These are phyloP conservation scores for Tetranychus truncatus DNA, from an alignment of 2,888 invertebrate genomes.

Conservation along the genomic window DNA sequence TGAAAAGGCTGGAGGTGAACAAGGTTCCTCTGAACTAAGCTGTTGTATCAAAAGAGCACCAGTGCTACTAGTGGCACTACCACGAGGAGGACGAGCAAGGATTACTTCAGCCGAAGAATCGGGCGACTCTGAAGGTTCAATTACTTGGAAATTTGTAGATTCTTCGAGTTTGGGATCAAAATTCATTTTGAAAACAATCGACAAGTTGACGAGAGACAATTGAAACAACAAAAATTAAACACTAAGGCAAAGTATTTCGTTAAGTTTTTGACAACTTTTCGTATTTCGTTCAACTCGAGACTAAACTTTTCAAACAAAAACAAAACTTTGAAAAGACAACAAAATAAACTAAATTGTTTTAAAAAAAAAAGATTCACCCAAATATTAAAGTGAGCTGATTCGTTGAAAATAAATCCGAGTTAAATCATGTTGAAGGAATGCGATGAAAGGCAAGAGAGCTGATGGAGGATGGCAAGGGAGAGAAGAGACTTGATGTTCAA, in stretches of 20 bases:
- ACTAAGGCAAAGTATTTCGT: background rate
- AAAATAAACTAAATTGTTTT: background rate
- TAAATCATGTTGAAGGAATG: background rate
- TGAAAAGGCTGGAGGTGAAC: background rate
- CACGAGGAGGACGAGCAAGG: background rate
- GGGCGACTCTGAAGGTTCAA: background rate
- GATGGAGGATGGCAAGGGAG: background rate
- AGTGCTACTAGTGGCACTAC: background rate
- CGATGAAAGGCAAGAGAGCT: background rate
- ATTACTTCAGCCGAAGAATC: background rate
- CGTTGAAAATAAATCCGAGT: background rate
- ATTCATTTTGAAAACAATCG: background rate
- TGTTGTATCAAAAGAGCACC: background rate
- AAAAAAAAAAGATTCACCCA: background rate
- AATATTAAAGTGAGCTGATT: background rate
- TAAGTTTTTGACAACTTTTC: background rate
- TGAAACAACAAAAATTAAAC: background rate
- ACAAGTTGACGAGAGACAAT: background rate
- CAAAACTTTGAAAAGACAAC: background rate
- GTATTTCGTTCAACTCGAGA: background rate
- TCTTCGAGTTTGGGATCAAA: background rate
- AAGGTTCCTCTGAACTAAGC: background rate
- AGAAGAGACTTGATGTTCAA: background rate
- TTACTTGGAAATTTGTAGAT: background rate
- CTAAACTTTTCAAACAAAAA: background rate